Percentiles rank a stretch among this genome's conserved stretches.
Conservation (phyloP, 2,113 vertebrate species). For the Petroica traversi region DNA sequence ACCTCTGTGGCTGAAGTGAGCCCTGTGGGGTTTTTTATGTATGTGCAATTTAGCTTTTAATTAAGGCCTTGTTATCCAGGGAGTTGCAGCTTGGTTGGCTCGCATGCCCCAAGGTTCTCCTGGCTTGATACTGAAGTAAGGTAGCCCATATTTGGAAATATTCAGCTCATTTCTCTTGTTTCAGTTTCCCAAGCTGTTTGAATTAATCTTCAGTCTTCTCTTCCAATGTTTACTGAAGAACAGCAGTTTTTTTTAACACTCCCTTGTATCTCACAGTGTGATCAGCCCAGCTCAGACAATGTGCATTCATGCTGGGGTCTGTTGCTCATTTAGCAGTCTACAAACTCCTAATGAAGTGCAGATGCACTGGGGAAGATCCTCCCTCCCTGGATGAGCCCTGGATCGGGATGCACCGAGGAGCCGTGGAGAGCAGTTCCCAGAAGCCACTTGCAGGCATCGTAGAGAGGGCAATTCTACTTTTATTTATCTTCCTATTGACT, state of each 20-base stretch:
- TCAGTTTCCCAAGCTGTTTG: constrained; percentile 53
- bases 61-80: constrained; percentile 49
- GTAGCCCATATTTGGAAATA: constrained; percentile 62
- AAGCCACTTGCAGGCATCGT: accelerated
- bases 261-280: constrained; percentile 45
- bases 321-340: constrained; percentile 62
- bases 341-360: constrained; percentile 42
- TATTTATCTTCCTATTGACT: background rate
- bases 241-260: constrained; percentile 60
- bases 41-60: constrained; percentile 58
- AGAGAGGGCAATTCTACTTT: background rate
- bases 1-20: constrained; percentile 47
- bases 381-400: background rate
- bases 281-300: constrained; percentile 59
- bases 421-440: accelerated
- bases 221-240: constrained; percentile 67
- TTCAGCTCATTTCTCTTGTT: constrained; percentile 31
- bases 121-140: constrained; percentile 14
- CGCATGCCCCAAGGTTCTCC: background rate
- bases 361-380: constrained; percentile 1
- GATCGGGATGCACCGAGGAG: accelerated
- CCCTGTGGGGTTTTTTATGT: constrained; percentile 18
- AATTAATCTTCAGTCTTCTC: constrained; percentile 61
- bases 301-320: constrained; percentile 31
- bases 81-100: constrained; percentile 34